Evolutionary conservation across 2,797 vertebrate genomes (phyloP).

Genomic region (Odontamblyopus lacepedii): DNA sequence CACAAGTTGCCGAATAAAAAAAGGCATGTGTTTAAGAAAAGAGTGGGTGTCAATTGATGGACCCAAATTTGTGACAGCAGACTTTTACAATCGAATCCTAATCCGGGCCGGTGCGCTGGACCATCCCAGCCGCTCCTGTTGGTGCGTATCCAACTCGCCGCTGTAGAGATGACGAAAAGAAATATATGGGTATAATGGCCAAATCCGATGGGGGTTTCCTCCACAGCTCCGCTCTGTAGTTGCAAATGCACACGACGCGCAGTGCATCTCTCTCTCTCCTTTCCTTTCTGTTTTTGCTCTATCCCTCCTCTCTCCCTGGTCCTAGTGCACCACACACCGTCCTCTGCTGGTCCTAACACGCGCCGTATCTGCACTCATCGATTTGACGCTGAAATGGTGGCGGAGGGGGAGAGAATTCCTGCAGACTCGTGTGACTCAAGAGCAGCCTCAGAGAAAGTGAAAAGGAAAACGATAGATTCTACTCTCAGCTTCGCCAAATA

Average conservation of each 20-base stretch:
- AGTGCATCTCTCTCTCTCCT: slow-evolving; percentile 47
- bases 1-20: slow-evolving; percentile 29
- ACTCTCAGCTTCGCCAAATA: background rate
- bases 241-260: slow-evolving; percentile 61
- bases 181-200: slow-evolving; percentile 73
- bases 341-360: slow-evolving; percentile 41
- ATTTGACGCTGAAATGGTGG: slow-evolving; percentile 48
- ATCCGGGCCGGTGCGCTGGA: slow-evolving; percentile 59
- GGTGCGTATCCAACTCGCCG: slow-evolving; percentile 62
- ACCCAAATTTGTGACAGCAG: slow-evolving; percentile 38
- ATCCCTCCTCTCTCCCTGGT: slow-evolving; percentile 57
- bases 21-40: slow-evolving; percentile 30
- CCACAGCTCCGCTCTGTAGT: slow-evolving; percentile 64
- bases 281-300: slow-evolving; percentile 19
- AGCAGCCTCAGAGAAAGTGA: slow-evolving; percentile 26
- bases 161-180: slow-evolving; percentile 57
- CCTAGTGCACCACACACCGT: slow-evolving; percentile 70
- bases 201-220: slow-evolving; percentile 72
- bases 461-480: background rate
- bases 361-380: slow-evolving; percentile 56
- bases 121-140: slow-evolving; percentile 57
- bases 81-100: slow-evolving; percentile 57
- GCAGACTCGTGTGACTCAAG: slow-evolving; percentile 50
- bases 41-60: slow-evolving; percentile 38
- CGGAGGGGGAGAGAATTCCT: slow-evolving; percentile 49